Base-by-base conservation (phyloP, 2,888 invertebrate species). In the Acleris laterana region DNA sequence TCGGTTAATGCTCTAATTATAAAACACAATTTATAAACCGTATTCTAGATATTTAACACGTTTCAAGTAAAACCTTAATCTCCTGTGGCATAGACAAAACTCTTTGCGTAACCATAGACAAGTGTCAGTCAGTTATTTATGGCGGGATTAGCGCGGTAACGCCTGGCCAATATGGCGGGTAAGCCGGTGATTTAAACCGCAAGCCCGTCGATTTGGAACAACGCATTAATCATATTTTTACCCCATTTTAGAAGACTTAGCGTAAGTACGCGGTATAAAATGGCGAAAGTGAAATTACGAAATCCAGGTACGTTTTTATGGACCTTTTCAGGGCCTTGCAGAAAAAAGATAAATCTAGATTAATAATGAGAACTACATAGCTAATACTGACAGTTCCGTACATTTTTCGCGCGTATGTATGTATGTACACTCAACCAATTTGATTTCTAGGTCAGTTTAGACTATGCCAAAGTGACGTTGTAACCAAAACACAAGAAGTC, bases 111-210 rank as follows among this genome's bases (percentile, higher is more conserved):
- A 75, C 82, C 82, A 83, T 81, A 85, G 83, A 84, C 79, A 84
- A 84, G 79, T 79, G 84, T 80, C 78, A 80, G 79, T 80, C 80
- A 77, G 82, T 86, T 83, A 89, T 89, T 89, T 88, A 89, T 87
- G 79, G 84, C 75, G 71, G 87, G 88, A 85, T 89, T 89, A 88
- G 75, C 78, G 79, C 80, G 81, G 80, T 74, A 77, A 77, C 79
- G 78, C 77, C 74, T 72, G 76, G 77, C 84, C 87, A 87, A 85
- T 85, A 87, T 83, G 83, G 85, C 85, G 71, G 76, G 81, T 89
- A 87, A 89, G 83, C 85, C 84, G 81, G 83, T 89, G 88, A 89
- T 89, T 89, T 88, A 89, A 87, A 84, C 77, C 76, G 80, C 84
- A 82, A 83, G 76, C 79, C 82, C 76, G 83, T 84, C 86, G 87